phyloP scores from a whole-genome alignment of 2,797 vertebrate species.

The Takifugu rubripes region DNA sequence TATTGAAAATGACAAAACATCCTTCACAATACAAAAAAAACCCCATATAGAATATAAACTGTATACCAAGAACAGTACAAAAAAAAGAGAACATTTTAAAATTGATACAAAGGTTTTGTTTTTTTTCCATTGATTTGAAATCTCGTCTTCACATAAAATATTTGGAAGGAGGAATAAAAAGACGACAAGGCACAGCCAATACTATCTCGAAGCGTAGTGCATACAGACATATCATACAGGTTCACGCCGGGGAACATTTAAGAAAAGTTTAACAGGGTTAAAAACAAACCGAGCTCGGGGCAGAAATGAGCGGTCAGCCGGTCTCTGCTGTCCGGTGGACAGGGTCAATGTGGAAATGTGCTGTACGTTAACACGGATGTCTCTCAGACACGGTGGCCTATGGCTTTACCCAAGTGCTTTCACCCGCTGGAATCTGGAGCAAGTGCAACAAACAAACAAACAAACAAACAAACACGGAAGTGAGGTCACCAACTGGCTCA shows the following conservation, averaged over 20 bases:
- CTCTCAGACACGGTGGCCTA: constrained; percentile 51
- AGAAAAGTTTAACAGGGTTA: constrained; percentile 30
- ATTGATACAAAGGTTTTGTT: constrained; percentile 73
- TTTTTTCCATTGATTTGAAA: constrained; percentile 72
- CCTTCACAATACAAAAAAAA: constrained; percentile 84
- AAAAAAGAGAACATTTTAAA: constrained; percentile 67
- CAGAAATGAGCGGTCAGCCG: constrained; percentile 39
- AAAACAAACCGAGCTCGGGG: constrained; percentile 39
- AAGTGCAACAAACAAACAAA: constrained; percentile 56
- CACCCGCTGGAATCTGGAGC: constrained; percentile 61
- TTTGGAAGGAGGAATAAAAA: constrained; percentile 69
- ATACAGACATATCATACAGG: constrained; percentile 76
- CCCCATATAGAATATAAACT: constrained; percentile 80
- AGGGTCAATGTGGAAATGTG: too few species aligned
- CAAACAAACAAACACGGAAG: neutral
- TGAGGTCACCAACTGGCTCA: constrained; percentile 60
- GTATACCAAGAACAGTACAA: constrained; percentile 83
- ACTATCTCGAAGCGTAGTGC: constrained; percentile 89
- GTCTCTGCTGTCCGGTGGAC: too few species aligned
- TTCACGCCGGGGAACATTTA: constrained; percentile 74
- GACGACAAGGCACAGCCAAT: constrained; percentile 90
- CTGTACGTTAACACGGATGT: constrained; percentile 46
- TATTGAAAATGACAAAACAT: constrained; percentile 78
- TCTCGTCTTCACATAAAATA: constrained; percentile 82
- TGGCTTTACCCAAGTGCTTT: constrained; percentile 73